Conservation (phyloP, 53 echinoderm and acorn worm species). For the Astropecten irregularis region DNA sequence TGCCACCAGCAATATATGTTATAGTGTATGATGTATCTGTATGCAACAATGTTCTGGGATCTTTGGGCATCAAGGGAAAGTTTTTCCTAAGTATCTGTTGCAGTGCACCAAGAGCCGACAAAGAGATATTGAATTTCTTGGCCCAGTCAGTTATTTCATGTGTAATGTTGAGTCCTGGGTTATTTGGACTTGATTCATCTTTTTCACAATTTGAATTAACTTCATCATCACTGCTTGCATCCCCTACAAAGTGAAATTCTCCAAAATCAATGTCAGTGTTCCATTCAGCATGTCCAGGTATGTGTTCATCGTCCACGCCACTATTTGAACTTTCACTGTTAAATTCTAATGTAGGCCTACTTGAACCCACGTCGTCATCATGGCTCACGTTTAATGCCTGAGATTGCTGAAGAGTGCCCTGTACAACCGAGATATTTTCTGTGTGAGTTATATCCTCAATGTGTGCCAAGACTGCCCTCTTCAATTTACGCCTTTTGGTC, state of each 20-base stretch:
- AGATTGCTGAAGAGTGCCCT: neutral
- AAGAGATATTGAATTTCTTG: constrained; percentile 13
- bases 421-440: neutral
- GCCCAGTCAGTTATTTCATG: constrained; percentile 40
- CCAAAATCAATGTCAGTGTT: neutral
- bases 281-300: too few relatives aligned
- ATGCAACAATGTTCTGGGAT: constrained; percentile 42
- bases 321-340: too few relatives aligned
- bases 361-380: neutral
- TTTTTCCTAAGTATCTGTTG: constrained; percentile 1
- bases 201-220: neutral
- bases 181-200: neutral
- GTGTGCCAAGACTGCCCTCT: neutral
- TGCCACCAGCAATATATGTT: constrained; percentile 34
- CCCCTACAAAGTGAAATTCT: neutral
- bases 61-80: constrained; percentile 43
- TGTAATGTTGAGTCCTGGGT: neutral
- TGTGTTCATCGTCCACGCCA: too few relatives aligned
- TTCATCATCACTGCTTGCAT: neutral
- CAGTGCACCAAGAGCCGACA: constrained; percentile 7
- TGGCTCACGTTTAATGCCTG: neutral
- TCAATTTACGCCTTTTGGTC: constrained; percentile 2
- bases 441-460: neutral
- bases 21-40: constrained; percentile 21
- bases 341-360: too few relatives aligned